Evolutionary conservation across 2,797 vertebrate genomes (phyloP), one percentile per base, ranked within the genome.

Genomic region (Prionace glauca): DNA sequence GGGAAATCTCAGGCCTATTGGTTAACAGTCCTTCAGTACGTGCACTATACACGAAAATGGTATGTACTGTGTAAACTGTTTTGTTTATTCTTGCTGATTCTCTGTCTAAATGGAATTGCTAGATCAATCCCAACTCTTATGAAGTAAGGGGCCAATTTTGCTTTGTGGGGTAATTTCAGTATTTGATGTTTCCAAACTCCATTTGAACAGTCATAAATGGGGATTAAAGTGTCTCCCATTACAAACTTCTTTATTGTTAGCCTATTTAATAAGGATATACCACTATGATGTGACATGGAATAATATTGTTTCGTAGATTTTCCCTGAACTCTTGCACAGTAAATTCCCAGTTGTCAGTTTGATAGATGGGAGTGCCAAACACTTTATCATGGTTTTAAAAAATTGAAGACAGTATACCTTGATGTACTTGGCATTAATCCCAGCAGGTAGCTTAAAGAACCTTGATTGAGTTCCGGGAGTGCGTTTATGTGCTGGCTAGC

Each of bases 31-130:
- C 99, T 1, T 99, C 99, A 96, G 98, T 99, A 97, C 97, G 99
- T 96, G 98, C 99, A 0, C 99, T 99, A 96, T 99, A 99, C 97
- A 99, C 98, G 96, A 99, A 99, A 97, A 99, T 99, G 99, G 99
- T 99, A 97, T 91, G 95, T 74, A 45, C 90, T 92, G n/a, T 41
- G 20, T 26, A 65, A 36, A 10, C 67, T 3, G 14, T 69, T 26
- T n/a, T 24, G 14, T 24, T 67, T 18, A 8, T 24, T 26, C 36
- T 95, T 18, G 45, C 41, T 26, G 24, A 41, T 62, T 32, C 74
- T 79, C 32, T 60, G 36, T 95, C 16, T 65, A 8, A 69, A 5
- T 92, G 22, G 62, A 24, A 77, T 45, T 71, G 10, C 16, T 79
- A 20, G n/a, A 67, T 71, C 41, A 71, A 45, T 41, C 41, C 41